A percentile compares a stretch with the other conserved stretches of the same genome.
Evolutionary conservation across 1,140 invertebrate genomes (phyloP).

Genomic region (Drosophila pseudoananassae): DNA sequence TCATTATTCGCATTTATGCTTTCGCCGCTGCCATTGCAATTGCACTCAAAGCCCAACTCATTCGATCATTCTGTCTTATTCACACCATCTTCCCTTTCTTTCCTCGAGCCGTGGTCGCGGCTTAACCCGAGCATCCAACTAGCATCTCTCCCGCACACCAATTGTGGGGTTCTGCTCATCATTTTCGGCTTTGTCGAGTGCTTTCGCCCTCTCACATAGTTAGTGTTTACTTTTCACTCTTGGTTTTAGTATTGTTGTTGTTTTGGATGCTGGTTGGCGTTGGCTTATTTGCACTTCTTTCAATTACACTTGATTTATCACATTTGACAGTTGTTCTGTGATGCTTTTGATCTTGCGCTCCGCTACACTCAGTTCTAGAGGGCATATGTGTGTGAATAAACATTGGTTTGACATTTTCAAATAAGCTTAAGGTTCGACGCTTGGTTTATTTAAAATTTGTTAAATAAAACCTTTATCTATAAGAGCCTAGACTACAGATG

Average conservation of each 20-base stretch:
- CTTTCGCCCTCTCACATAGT: not conserved
- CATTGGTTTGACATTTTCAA: too few species aligned
- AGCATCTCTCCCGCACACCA: not conserved
- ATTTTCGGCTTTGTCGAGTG: constrained; percentile 25
- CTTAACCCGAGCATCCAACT: constrained; percentile 13
- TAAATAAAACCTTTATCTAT: too few species aligned
- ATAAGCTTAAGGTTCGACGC: too few species aligned
- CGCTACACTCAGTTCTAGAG: constrained; percentile 12
- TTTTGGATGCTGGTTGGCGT: constrained; percentile 55
- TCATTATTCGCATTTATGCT: constrained; percentile 82
- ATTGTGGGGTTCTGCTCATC: constrained; percentile 10
- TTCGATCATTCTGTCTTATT: constrained; percentile 13
- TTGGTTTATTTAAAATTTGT: too few species aligned
- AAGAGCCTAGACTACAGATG: too few species aligned
- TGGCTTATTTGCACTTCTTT: constrained; percentile 81
- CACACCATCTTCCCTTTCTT: not conserved
- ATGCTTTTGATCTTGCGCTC: constrained; percentile 60
- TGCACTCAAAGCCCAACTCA: constrained; percentile 32
- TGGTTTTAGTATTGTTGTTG: constrained; percentile 18
- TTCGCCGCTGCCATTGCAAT: constrained; percentile 46
- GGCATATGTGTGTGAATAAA: not conserved
- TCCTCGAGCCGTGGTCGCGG: not conserved
- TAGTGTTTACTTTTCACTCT: constrained; percentile 39
- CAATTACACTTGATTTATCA: constrained; percentile 83
- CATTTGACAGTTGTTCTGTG: constrained; percentile 74